Evolutionary conservation across 64 coral and sea anemone species (phyloP).

Genomic region (Porites australiensis): DNA sequence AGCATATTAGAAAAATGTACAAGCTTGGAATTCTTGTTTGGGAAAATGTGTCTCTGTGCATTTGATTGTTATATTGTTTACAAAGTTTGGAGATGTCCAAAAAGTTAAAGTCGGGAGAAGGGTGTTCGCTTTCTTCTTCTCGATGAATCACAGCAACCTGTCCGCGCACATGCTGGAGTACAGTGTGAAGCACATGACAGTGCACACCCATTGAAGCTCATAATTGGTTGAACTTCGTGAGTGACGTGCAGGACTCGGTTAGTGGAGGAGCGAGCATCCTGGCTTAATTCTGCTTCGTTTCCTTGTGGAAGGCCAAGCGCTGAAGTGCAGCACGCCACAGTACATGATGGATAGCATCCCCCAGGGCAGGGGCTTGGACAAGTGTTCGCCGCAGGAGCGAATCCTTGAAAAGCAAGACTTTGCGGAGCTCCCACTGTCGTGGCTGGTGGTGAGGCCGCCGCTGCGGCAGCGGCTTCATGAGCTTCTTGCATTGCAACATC

Average conservation of each 20-base stretch:
- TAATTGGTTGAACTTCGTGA: constrained; percentile 74
- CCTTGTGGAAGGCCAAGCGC: constrained; percentile 78
- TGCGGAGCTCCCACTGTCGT: constrained; percentile 5
- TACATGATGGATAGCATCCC: constrained; percentile 70
- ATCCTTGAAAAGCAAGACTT: constrained; percentile 27
- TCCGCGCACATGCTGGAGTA: constrained; percentile 77
- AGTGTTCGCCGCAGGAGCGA: neutral
- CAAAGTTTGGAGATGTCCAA: neutral
- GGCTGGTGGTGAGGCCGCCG: constrained; percentile 18
- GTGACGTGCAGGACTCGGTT: constrained; percentile 83
- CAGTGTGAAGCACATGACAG: constrained; percentile 79
- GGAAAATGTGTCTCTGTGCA: neutral
- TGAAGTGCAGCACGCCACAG: constrained; percentile 78
- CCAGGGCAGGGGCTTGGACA: constrained; percentile 84
- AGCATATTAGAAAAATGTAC: no score
- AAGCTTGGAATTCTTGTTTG: no score
- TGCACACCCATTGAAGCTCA: constrained; percentile 60
- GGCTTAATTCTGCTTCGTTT: constrained; percentile 19
- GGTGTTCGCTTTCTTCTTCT: constrained; percentile 20
- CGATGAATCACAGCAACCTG: constrained; percentile 77
- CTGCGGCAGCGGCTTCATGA: constrained; percentile 22
- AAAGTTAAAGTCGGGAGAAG: neutral
- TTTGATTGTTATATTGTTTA: neutral
- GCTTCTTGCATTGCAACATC: constrained; percentile 16
- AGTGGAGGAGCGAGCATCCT: constrained; percentile 79